phyloP scores from a whole-genome alignment of 2,113 vertebrate species.

The Atherinomorus stipes region DNA sequence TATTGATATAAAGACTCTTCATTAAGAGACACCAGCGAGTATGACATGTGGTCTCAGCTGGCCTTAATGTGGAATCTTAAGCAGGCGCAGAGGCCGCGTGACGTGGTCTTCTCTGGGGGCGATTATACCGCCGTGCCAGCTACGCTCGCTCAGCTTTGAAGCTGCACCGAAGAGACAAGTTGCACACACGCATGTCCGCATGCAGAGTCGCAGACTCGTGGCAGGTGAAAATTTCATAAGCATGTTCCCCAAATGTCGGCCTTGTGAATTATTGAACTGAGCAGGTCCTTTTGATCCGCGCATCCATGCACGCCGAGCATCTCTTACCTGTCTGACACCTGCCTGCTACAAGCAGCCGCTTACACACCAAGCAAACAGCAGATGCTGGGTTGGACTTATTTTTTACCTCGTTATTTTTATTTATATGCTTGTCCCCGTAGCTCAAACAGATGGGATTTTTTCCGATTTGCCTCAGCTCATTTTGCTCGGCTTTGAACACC shows the following conservation, averaged over 20 bases:
- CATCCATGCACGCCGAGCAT: slow-evolving; percentile 56
- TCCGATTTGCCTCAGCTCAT: slow-evolving; percentile 7
- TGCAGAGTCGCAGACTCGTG: slow-evolving; percentile 10
- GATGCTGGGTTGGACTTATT: neutral
- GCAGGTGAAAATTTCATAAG: slow-evolving; percentile 63
- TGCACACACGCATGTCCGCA: slow-evolving; percentile 3
- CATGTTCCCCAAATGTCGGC: slow-evolving; percentile 57
- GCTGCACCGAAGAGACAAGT: slow-evolving; percentile 36
- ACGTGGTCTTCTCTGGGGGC: slow-evolving; percentile 60
- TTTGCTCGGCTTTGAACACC: slow-evolving; percentile 18
- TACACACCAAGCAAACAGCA: slow-evolving; percentile 21
- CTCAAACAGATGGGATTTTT: slow-evolving; percentile 23
- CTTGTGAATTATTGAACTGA: slow-evolving; percentile 78
- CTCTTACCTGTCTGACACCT: slow-evolving; percentile 69
- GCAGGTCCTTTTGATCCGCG: slow-evolving; percentile 68
- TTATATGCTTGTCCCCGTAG: slow-evolving; percentile 4
- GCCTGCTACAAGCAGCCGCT: slow-evolving; percentile 32
- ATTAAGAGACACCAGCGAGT: slow-evolving; percentile 72
- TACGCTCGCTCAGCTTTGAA: slow-evolving; percentile 49
- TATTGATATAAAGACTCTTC: slow-evolving; percentile 79
- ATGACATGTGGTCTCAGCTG: slow-evolving; percentile 74
- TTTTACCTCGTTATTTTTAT: neutral
- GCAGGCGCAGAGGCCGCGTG: slow-evolving; percentile 48
- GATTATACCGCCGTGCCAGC: slow-evolving; percentile 47
- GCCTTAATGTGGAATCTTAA: slow-evolving; percentile 69